Evolutionary conservation across 30 jellyfish, hydroid and myxozoan species (phyloP), one percentile per base, ranked within the genome.

Genomic region (Pelagia noctiluca): DNA sequence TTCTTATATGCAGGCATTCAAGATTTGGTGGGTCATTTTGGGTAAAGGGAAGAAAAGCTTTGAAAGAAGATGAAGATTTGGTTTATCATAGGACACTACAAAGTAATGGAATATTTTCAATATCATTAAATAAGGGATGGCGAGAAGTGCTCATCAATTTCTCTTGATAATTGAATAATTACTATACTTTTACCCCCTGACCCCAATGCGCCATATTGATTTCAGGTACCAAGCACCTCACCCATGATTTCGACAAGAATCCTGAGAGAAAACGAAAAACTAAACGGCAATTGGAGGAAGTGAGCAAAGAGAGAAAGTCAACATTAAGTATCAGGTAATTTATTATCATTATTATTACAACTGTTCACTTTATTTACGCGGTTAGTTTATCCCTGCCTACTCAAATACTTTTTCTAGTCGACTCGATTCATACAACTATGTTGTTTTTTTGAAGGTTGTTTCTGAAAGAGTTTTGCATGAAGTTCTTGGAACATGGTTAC

Each of bases 11-110:
- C 62, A 91, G 98, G 89, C 98, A 91, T 63, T 82, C 96, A 29
- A 73, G 92, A 42, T 91, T 91, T 72, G 96, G 98, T 26, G 98
- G 98, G 2, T 61, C 96, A 18, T 91, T 91, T 53, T 91, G 98
- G 98, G 97, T 91, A 19, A 78, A 53, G 60, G 88, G 80, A 35
- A 79, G 74, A 50, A 86, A 80, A 71, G 98, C 97, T 8, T 50
- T 91, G 29, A n/a, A n/a, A n/a, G n/a, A n/a, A n/a, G 87, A 91
- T 19, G 78, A 76, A 35, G 81, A 87, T 22, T 79, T 91, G 61
- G 98, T 91, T 38, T 94, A 91, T 36, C 98, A 91, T 50, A 69
- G 88, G 33, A 75, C 92, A 31, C 88, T 91, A 2, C 82, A 88
- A 72, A 63, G 97, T 91, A 33, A n/a, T n/a, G n/a, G n/a, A n/a